phyloP scores from a whole-genome alignment of 2,888 invertebrate species.

The Drosophila ustulata region DNA sequence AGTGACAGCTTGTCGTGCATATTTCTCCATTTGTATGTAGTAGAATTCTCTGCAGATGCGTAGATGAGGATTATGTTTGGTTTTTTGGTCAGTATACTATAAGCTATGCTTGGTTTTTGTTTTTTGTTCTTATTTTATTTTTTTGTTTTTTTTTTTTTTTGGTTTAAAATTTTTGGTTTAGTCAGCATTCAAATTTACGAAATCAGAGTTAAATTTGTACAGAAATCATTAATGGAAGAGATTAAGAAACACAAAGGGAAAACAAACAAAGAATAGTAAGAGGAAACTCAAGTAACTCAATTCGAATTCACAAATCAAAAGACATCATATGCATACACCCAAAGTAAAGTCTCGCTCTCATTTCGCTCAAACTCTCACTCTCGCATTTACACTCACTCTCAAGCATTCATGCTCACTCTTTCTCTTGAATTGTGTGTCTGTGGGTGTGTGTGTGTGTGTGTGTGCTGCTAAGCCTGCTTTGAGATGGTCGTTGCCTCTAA shows the following conservation, averaged over 20 bases:
- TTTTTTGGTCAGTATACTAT: conserved; percentile 69
- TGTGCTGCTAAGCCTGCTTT: conserved; percentile 30
- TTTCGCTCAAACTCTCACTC: background rate
- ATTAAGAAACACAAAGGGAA: conserved; percentile 15
- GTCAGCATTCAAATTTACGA: conserved; percentile 77
- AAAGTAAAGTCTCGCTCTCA: conserved; percentile 28
- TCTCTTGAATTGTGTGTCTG: conserved; percentile 24
- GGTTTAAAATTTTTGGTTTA: conserved; percentile 26
- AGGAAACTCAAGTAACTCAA: conserved; percentile 54
- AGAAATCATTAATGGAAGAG: conserved; percentile 23
- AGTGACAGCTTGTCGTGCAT: conserved; percentile 98
- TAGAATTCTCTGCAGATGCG: conserved; percentile 96
- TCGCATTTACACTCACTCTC: conserved; percentile 18
- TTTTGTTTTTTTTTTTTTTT: conserved; percentile 35
- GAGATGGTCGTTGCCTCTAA: conserved; percentile 48
- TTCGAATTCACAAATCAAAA: conserved; percentile 59
- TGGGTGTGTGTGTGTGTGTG: background rate
- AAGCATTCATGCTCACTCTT: conserved; percentile 16
- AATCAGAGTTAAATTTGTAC: conserved; percentile 50
- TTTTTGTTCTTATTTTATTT: conserved; percentile 6
- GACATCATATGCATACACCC: conserved; percentile 44
- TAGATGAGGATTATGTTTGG: conserved; percentile 78
- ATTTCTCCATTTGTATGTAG: conserved; percentile 99
- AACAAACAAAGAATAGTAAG: conserved; percentile 11
- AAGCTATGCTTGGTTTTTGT: conserved; percentile 50